These are phyloP conservation scores for Branchinecta sandiegonensis DNA, from an alignment of 2,888 invertebrate species.

Conservation along the genomic window DNA sequence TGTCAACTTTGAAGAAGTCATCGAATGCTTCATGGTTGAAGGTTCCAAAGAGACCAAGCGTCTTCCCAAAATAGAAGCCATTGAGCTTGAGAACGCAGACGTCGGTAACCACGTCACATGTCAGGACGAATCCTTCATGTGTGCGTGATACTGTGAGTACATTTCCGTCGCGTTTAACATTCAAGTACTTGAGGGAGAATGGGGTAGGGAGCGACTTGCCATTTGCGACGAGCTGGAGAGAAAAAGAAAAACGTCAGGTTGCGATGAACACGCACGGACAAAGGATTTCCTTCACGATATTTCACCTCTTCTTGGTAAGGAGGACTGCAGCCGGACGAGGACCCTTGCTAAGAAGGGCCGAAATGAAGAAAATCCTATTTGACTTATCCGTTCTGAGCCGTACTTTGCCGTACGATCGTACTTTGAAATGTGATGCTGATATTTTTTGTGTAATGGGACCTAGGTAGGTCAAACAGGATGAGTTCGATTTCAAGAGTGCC, in stretches of 20 bases:
- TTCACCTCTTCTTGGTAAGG: no score
- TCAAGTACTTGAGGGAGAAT: constrained; percentile 37
- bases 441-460: no score
- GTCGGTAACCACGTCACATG: constrained; percentile 47
- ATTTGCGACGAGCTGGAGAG: constrained; percentile 45
- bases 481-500: no score
- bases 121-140: constrained; percentile 47
- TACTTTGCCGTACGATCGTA: no score
- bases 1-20: constrained; percentile 60
- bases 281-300: no score
- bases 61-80: constrained; percentile 73
- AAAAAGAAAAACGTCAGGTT: constrained; percentile 17
- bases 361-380: no score
- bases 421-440: no score
- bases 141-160: constrained; percentile 31
- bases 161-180: constrained; percentile 30
- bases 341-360: no score
- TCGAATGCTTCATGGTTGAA: constrained; percentile 76
- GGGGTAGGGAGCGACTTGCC: constrained; percentile 45
- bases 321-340: no score
- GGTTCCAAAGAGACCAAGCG: constrained; percentile 73
- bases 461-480: no score
- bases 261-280: neutral
- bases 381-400: no score
- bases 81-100: constrained; percentile 55